Percentiles rank a stretch among this genome's conserved stretches.
These are phyloP conservation scores for Ictidomys tridecemlineatus DNA, from an alignment of 2,113 vertebrate genomes.

Conservation along the genomic window DNA sequence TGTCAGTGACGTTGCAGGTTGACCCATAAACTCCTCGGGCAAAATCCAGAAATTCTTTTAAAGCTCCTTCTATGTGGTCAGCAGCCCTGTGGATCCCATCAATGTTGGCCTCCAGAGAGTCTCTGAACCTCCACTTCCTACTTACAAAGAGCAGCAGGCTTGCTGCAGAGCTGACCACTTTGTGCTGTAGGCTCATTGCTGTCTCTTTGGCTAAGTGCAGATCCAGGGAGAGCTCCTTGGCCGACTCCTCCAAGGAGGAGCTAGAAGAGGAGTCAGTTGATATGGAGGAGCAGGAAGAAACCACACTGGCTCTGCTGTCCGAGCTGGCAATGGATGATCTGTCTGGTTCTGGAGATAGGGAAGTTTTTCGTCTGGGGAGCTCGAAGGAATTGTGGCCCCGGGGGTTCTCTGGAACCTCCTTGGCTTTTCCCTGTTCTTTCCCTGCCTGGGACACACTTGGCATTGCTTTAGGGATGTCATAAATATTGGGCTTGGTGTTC, in stretches of 20 bases:
- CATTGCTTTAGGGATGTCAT: constrained; percentile 87
- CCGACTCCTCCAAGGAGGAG: constrained; percentile 87
- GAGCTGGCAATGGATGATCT: constrained; percentile 73
- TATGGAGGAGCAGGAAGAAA: constrained; percentile 88
- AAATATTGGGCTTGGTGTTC: constrained; percentile 84
- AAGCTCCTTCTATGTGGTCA: constrained; percentile 86
- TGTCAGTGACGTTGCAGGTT: constrained; percentile 87
- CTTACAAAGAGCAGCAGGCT: constrained; percentile 95
- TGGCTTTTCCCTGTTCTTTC: constrained; percentile 9
- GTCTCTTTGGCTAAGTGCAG: constrained; percentile 88
- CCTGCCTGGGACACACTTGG: neutral
- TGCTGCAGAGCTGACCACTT: constrained; percentile 88
- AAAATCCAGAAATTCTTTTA: constrained; percentile 92
- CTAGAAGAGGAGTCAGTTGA: constrained; percentile 84
- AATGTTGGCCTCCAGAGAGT: constrained; percentile 91
- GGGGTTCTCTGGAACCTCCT: neutral
- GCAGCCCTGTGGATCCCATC: constrained; percentile 90
- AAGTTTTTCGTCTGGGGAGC: constrained; percentile 32
- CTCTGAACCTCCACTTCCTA: constrained; percentile 92
- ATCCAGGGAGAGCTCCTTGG: constrained; percentile 87
- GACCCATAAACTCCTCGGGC: constrained; percentile 88
- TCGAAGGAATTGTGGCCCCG: neutral
- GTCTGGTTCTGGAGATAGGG: constrained; percentile 64
- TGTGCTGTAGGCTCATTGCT: constrained; percentile 90
- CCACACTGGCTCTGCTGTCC: constrained; percentile 88